Conservation (phyloP, 2,888 invertebrate species). For the Chironomus tentans region DNA sequence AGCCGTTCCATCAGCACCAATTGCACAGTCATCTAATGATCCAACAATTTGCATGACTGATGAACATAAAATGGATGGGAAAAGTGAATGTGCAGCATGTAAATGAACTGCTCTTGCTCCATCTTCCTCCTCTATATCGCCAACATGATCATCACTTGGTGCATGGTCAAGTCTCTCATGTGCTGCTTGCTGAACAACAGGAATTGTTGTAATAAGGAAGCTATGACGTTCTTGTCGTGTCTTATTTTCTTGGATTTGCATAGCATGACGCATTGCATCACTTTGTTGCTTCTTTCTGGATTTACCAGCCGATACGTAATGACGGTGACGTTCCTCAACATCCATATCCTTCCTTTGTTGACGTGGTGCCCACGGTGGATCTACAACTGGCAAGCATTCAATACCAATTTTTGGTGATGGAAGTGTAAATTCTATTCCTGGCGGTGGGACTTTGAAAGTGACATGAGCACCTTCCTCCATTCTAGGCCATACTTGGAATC, state of each 20-base stretch:
- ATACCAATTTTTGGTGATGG: conserved; percentile 98
- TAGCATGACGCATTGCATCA: conserved; percentile 89
- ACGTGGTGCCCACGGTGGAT: conserved; percentile 98
- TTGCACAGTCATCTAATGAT: conserved; percentile 91
- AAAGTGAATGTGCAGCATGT: conserved; percentile 87
- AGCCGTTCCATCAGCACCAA: conserved; percentile 86
- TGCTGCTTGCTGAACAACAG: conserved; percentile 90
- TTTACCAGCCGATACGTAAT: conserved; percentile 95
- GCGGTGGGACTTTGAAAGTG: conserved; percentile 96
- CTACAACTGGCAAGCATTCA: conserved; percentile 86
- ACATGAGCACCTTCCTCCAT: conserved; percentile 97
- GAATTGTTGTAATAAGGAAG: conserved; percentile 90
- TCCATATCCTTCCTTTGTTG: conserved; percentile 98
- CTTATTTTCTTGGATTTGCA: conserved; percentile 93
- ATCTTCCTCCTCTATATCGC: conserved; percentile 61
- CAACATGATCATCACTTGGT: conserved; percentile 61
- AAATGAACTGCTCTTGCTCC: conserved; percentile 70
- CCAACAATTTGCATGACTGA: conserved; percentile 92
- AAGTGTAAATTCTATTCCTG: conserved; percentile 96
- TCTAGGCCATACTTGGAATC: conserved; percentile 97
- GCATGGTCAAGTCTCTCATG: conserved; percentile 83
- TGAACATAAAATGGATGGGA: conserved; percentile 93
- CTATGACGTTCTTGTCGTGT: conserved; percentile 90
- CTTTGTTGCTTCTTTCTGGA: conserved; percentile 98
- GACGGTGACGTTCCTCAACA: conserved; percentile 94